Evolutionary conservation across 2,797 vertebrate genomes (phyloP), one percentile per base, ranked within the genome.

Genomic region (Sebastes elongatus): DNA sequence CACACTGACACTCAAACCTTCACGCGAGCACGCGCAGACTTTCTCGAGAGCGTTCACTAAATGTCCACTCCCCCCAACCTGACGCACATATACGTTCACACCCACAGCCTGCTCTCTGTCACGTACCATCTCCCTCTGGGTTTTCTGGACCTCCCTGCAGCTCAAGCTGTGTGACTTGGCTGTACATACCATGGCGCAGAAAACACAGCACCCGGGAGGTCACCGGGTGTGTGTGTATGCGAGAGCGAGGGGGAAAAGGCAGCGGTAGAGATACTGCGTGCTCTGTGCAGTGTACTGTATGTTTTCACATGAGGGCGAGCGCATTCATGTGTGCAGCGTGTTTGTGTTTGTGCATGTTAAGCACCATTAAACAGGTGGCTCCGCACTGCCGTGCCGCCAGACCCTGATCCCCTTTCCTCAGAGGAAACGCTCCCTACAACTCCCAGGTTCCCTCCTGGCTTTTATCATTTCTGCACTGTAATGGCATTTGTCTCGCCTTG

Each of bases 111-210:
- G 94, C 83, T 88, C 88, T 91, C 87, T 91, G 94, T 96, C 96
- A 96, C 95, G 94, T 95, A 95, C 83, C 87, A 88, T 94, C 89
- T 91, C 92, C 91, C 90, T 87, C 85, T 71, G 89, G 94, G 88
- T 86, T 93, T 91, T 91, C 82, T 90, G 90, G 94, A 95, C 93
- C 92, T 95, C 93, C 91, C 81, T 85, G 93, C 86, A 94, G 86
- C 92, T 92, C 93, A 94, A 93, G 90, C 93, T 95, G 94, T 94
- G 92, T 89, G 89, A 94, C 91, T 96, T 95, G 94, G 95, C 95
- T 93, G 91, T 56, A 85, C 85, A 91, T 78, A 90, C 86, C 35
- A 64, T 59, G 86, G 83, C 25, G n/a, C 82, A 87, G 83, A 86
- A 86, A 89, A 82, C 85, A 78, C 88, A 91, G 89, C 87, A 89